Base-by-base conservation (phyloP, 1,140 invertebrate species). In the Diploscapter pachys region DNA sequence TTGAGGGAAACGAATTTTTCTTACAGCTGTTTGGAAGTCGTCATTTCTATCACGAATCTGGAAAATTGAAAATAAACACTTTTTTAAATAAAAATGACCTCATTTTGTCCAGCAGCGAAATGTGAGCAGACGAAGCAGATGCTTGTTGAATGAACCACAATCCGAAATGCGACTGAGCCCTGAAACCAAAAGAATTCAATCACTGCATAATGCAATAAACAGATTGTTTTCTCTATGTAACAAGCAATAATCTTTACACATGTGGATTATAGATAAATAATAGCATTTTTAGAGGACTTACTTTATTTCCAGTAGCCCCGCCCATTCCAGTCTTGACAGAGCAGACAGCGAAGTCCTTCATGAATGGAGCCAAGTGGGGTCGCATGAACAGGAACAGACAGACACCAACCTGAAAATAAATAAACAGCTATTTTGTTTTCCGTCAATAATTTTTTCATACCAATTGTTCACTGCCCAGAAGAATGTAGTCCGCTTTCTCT, bases 121-220 rank as follows among this genome's bases (percentile, higher is more conserved):
- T 99, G 97, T 56, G 95, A 94, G 87, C 96, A 98, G 52, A 99
- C 92, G 88, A 99, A 99, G 86, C 94, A 97, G 74, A 98, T 87
- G 2, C 95, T 98, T 8, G 94, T 95, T 61, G 92, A 93, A 85
- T 95, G 91, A 52, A 96, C 89, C 0, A 95, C 91, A 83, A 97
- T 91, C 77, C 96, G 89, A 79, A 99, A 94, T 2, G 93, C 94
- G 71, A 94, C 93, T n/a, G 92, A 95, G 5, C 97, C 97, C 88
- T 68, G 66, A 9, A 68, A 51, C 13, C n/a, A 54, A 68, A n/a
- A 9, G 6, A 31, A 31, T 31, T 31, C 31, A 31, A 31, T 31
- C 31, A 31, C 31, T 31, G 31, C 31, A 31, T 31, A 31, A 31
- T 31, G 31, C 31, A 31, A 31, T 31, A 31, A 31, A 31, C 31